Evolutionary conservation across 2,888 invertebrate genomes (phyloP).

Genomic region (Agrypnus murinus): DNA sequence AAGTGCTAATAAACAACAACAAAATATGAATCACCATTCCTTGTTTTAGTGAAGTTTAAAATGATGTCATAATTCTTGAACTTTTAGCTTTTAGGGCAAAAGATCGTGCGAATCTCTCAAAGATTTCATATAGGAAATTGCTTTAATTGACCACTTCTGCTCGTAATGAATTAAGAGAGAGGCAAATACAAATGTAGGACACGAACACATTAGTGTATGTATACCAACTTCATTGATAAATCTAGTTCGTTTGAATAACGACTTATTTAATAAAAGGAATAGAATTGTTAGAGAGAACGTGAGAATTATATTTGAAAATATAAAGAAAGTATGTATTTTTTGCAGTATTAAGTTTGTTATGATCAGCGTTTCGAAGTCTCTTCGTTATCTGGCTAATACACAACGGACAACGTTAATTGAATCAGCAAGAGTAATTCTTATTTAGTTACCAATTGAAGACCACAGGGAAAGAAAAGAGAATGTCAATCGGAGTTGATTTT

Average conservation of each 20-base stretch:
- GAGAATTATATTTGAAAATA: too few species aligned
- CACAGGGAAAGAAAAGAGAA: too few species aligned
- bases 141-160: conserved; percentile 54
- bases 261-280: too few species aligned
- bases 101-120: conserved; percentile 58
- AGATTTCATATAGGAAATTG: conserved; percentile 57
- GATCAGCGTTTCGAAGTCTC: too few species aligned
- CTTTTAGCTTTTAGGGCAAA: conserved; percentile 55
- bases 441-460: too few species aligned
- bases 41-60: conserved; percentile 44
- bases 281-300: too few species aligned
- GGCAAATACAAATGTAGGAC: conserved; percentile 48
- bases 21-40: conserved; percentile 52
- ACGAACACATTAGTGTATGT: conserved; percentile 40
- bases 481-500: too few species aligned
- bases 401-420: too few species aligned
- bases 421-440: too few species aligned
- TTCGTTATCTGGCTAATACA: too few species aligned
- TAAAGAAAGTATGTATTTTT: too few species aligned
- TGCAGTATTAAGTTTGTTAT: too few species aligned
- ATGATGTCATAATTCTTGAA: conserved; percentile 56
- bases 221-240: conserved; percentile 50
- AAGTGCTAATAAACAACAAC: conserved; percentile 48
- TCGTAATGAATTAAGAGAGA: conserved; percentile 48
- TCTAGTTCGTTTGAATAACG: conserved; percentile 28